Base-by-base conservation (phyloP, 2,797 vertebrate genomes). In the Lepus oiostolus region DNA sequence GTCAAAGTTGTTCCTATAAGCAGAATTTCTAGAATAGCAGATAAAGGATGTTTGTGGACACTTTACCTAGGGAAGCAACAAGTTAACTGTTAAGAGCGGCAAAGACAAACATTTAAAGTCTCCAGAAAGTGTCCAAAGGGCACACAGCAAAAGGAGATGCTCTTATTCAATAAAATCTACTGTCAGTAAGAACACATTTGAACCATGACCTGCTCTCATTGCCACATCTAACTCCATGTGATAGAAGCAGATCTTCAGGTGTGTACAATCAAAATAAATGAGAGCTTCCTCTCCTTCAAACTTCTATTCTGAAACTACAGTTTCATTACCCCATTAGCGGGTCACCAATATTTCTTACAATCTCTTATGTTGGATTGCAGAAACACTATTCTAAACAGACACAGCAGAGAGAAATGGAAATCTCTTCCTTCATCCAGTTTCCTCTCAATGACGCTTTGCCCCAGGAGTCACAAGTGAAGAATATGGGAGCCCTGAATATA, bases 151-250 rank as follows among this genome's bases (percentile, higher is more conserved):
- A 90, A 16, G 70, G 38, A 30, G 1, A 85, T 74, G 72, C 10
- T 50, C 30, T 77, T 79, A 70, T 87, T 92, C 47, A 91, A 63
- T 42, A 82, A 83, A 79, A 26, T 74, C 7, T 82, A 47, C 62
- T 82, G 77, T 52, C 26, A 32, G 22, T 93, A 83, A 83, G 38
- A 91, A 5, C 21, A 24, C 35, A 90, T 88, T 84, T 88, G 35
- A 70, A 32, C 68, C 13, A 54, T 42, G 13, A 68, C 28, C 16
- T 85, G 24, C 17, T 65, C 19, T 70, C 35, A 83, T 74, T 28
- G 4, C 21, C 3, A 74, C 5, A 5, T 24, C 30, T 26, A 82
- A 11, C 5, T 82, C 13, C 50, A 9, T 52, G 28, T 87, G 32
- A 86, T 77, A 14, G 38, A 89, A 86, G 52, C 11, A 87, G 4